Evolutionary conservation across 2,888 invertebrate species (phyloP).

Genomic region (Calephelis perditalis): DNA sequence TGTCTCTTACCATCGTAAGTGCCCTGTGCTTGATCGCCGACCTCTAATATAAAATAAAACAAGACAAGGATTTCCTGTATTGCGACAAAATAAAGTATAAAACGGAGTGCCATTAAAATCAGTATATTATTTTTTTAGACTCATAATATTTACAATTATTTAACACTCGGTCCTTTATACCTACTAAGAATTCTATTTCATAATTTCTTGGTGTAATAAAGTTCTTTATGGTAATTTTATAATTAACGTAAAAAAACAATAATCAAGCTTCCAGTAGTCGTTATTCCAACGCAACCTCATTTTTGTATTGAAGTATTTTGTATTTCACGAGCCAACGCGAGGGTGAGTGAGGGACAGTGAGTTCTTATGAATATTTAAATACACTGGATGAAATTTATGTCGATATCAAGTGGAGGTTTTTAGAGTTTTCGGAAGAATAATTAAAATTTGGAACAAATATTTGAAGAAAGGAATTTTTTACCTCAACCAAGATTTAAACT

Average conservation of each 20-base stretch:
- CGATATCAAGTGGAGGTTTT: background rate
- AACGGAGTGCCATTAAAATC: too few species aligned
- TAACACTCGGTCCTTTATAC: background rate
- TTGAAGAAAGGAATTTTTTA: too few species aligned
- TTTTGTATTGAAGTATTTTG: conserved; percentile 6
- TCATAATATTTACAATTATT: background rate
- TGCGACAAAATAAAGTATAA: too few species aligned
- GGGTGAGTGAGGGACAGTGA: conserved; percentile 5
- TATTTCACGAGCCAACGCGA: conserved; percentile 8
- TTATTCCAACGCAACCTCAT: background rate
- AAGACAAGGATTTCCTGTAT: too few species aligned
- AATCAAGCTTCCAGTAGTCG: background rate
- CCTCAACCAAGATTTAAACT: too few species aligned
- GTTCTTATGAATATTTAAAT: conserved; percentile 12
- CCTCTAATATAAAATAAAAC: too few species aligned
- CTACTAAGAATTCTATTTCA: background rate
- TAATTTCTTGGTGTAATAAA: background rate
- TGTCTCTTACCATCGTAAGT: too few species aligned
- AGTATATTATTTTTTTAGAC: too few species aligned
- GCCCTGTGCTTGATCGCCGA: too few species aligned
- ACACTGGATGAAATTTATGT: background rate
- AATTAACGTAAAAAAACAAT: background rate
- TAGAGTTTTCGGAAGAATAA: background rate
- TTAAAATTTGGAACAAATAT: too few species aligned
- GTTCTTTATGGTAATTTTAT: background rate